Conservation (phyloP, 2,797 vertebrate species). For the Pangasius macronema region DNA sequence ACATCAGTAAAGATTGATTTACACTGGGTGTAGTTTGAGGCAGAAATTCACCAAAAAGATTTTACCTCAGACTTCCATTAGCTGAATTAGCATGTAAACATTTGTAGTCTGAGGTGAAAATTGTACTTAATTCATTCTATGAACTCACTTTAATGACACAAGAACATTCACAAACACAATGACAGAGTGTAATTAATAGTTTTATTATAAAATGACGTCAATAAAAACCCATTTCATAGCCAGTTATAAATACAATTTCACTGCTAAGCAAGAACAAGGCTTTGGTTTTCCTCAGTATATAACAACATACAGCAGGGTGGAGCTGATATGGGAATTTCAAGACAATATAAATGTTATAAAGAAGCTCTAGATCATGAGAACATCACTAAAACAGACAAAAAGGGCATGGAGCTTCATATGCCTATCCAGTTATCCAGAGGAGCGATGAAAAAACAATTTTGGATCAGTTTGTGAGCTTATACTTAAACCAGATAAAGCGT, state of each 20-base stretch:
- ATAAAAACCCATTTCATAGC: conserved; percentile 55
- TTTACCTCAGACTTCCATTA: not conserved
- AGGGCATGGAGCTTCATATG: not conserved
- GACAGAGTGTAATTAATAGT: conserved; percentile 51
- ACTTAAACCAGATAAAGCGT: not conserved
- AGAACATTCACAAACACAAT: not conserved
- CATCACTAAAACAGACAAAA: not conserved
- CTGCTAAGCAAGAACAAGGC: not conserved
- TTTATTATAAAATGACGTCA: conserved; percentile 68
- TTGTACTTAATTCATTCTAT: not conserved
- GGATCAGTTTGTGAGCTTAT: not conserved
- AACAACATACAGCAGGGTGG: not conserved
- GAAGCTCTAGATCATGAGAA: not conserved
- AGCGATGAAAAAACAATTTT: not conserved
- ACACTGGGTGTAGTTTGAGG: not conserved
- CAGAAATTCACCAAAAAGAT: not conserved
- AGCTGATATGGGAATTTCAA: not conserved
- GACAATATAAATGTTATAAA: not conserved
- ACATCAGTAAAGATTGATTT: not conserved
- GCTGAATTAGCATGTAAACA: not conserved
- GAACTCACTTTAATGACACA: not conserved
- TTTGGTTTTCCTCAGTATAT: conserved; percentile 22
- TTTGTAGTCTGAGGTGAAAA: not conserved
- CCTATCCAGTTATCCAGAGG: not conserved
- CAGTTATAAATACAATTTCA: conserved; percentile 33